A percentile compares a stretch with the other conserved stretches of the same genome.
Evolutionary conservation across 2,888 invertebrate genomes (phyloP).

Genomic region (Tillus elongatus): DNA sequence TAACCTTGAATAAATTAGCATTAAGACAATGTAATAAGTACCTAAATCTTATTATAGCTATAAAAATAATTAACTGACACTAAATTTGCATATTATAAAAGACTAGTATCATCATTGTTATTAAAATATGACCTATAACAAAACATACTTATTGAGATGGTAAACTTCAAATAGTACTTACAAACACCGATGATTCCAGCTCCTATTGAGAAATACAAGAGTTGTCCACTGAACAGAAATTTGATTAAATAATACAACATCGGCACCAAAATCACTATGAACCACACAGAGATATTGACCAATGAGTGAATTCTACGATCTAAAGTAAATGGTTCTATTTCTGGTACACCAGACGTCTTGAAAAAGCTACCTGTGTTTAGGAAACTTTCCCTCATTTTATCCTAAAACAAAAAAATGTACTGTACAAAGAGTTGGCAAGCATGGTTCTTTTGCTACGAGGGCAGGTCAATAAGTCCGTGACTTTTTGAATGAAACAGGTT

Average conservation of each 20-base stretch:
- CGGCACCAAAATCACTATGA: conserved; percentile 55
- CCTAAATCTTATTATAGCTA: too few species aligned
- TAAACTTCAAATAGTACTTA: conserved; percentile 58
- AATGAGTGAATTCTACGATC: conserved; percentile 57
- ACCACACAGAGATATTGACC: conserved; percentile 66
- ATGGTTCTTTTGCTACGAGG: too few species aligned
- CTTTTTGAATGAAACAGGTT: too few species aligned
- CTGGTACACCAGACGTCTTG: conserved; percentile 60
- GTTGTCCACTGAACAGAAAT: conserved; percentile 62
- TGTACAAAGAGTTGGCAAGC: too few species aligned
- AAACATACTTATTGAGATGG: too few species aligned
- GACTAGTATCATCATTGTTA: too few species aligned
- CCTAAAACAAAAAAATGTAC: conserved; percentile 45
- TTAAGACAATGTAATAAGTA: too few species aligned
- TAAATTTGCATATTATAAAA: too few species aligned
- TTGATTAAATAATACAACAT: conserved; percentile 61
- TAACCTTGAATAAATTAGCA: too few species aligned
- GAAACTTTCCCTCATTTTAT: conserved; percentile 66
- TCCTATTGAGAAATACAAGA: conserved; percentile 59
- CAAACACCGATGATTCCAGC: conserved; percentile 62
- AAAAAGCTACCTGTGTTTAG: conserved; percentile 71
- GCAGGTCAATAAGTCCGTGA: too few species aligned
- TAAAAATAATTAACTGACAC: too few species aligned
- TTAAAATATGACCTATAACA: too few species aligned
- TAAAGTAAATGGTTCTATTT: conserved; percentile 50